phyloP scores from a whole-genome alignment of 1,140 invertebrate species.

The Achroia grisella region DNA sequence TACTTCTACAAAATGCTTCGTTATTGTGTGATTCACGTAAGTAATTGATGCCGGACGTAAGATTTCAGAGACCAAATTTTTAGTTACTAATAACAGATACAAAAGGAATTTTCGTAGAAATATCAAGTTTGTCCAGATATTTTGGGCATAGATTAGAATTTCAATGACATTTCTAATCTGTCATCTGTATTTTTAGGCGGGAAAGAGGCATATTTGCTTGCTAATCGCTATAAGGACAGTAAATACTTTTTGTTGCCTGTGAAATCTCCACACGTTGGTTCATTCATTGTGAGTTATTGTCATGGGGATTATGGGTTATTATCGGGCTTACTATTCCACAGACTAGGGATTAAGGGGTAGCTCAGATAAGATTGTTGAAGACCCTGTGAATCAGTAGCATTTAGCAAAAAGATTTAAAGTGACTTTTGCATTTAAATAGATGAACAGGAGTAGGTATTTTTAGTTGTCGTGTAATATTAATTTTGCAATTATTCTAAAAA shows the following conservation, averaged over 20 bases:
- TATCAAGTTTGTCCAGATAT: slow-evolving; percentile 4
- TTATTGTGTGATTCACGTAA: slow-evolving; percentile 31
- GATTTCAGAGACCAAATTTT: slow-evolving; percentile 18
- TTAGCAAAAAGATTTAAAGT: slow-evolving; percentile 1
- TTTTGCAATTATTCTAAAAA: too few relatives aligned
- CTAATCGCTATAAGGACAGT: not conserved
- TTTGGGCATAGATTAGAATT: slow-evolving; percentile 5
- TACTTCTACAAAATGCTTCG: slow-evolving; percentile 19
- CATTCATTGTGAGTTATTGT: slow-evolving; percentile 36
- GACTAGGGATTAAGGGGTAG: slow-evolving; percentile 42
- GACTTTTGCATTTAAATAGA: slow-evolving; percentile 6
- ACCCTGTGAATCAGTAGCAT: not conserved
- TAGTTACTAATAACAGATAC: slow-evolving; percentile 32
- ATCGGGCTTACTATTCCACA: slow-evolving; percentile 32
- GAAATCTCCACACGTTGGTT: slow-evolving; percentile 30
- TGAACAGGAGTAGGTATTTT: too few relatives aligned
- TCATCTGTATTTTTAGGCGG: slow-evolving; percentile 5
- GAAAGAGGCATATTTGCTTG: slow-evolving; percentile 17
- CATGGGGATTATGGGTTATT: slow-evolving; percentile 42
- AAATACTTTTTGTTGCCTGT: slow-evolving; percentile 5
- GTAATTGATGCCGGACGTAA: slow-evolving; percentile 53
- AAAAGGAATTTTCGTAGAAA: slow-evolving; percentile 39
- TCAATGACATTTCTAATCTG: not conserved
- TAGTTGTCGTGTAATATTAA: too few relatives aligned
- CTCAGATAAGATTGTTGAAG: slow-evolving; percentile 37